phyloP scores from a whole-genome alignment of 2,888 invertebrate species.

The Hoplodrina ambigua region DNA sequence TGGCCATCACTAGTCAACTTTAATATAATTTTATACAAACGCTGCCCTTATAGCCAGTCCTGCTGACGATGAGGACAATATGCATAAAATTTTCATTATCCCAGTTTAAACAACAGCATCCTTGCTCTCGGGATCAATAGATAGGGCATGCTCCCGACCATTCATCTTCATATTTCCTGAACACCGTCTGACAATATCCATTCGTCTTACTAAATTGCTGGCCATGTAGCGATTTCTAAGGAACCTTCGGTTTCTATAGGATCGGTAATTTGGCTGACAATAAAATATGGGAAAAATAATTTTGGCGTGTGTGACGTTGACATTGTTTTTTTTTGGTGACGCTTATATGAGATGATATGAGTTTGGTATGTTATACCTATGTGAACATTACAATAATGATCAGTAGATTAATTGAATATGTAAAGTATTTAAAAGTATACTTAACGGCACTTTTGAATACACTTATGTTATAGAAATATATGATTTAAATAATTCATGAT shows the following conservation, averaged over 20 bases:
- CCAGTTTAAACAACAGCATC: slow-evolving; percentile 37
- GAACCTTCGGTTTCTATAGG: slow-evolving; percentile 42
- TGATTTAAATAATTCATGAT: too few relatives aligned
- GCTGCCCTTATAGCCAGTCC: not conserved
- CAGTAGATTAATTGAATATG: too few relatives aligned
- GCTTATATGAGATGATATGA: too few relatives aligned
- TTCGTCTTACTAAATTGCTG: slow-evolving; percentile 82
- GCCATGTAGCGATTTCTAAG: slow-evolving; percentile 72
- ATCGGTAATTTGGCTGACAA: slow-evolving; percentile 60
- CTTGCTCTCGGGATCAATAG: slow-evolving; percentile 64
- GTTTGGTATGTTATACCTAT: too few relatives aligned
- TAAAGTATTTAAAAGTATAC: too few relatives aligned
- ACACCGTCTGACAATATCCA: slow-evolving; percentile 79
- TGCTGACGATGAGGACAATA: slow-evolving; percentile 27
- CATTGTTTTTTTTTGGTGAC: not conserved
- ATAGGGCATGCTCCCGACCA: slow-evolving; percentile 71
- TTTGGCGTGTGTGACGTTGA: not conserved
- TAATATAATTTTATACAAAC: slow-evolving; percentile 24
- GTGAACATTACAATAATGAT: too few relatives aligned
- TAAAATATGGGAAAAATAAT: slow-evolving; percentile 48
- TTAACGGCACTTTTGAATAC: too few relatives aligned
- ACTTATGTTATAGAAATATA: too few relatives aligned
- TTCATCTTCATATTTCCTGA: slow-evolving; percentile 85
- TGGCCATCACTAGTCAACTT: not conserved
- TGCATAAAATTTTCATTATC: slow-evolving; percentile 53